A percentile compares a stretch with the other conserved stretches of the same genome.
Evolutionary conservation across 2,113 vertebrate genomes (phyloP).

Genomic region (Glaucidium brasilianum): DNA sequence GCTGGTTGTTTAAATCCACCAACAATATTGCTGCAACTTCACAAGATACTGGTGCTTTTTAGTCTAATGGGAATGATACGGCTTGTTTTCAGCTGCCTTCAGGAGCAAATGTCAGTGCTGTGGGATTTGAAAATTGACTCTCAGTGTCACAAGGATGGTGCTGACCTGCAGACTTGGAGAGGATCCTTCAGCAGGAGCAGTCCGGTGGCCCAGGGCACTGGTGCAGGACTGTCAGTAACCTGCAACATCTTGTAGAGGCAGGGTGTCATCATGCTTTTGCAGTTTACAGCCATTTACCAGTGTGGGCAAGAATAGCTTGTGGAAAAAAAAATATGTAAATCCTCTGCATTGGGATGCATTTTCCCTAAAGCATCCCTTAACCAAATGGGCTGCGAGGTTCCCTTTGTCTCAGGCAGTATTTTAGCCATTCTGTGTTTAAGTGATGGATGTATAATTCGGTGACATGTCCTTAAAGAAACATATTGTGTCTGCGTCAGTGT

Average conservation of each 20-base stretch:
- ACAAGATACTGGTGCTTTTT: background rate
- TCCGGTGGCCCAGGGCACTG: background rate
- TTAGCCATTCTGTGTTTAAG: background rate
- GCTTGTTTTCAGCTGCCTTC: slow-evolving; percentile 30
- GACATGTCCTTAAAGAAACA: background rate
- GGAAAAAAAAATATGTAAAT: background rate
- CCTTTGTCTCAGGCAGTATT: background rate
- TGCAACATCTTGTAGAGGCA: background rate
- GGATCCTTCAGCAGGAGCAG: rapidly evolving
- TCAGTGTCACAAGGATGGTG: background rate
- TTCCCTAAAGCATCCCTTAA: background rate
- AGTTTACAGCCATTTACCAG: background rate
- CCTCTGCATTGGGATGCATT: background rate
- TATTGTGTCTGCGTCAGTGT: background rate
- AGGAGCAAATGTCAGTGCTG: background rate
- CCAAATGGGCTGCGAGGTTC: background rate
- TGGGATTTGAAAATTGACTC: background rate
- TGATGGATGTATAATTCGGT: background rate
- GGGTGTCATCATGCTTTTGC: background rate
- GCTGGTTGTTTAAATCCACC: slow-evolving; percentile 10
- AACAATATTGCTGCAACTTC: background rate
- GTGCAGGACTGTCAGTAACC: background rate
- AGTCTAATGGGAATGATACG: background rate
- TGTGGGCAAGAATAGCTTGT: background rate
- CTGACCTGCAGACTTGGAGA: background rate